Evolutionary conservation across 1,140 invertebrate genomes (phyloP).

Genomic region (Diuraphis noxia): DNA sequence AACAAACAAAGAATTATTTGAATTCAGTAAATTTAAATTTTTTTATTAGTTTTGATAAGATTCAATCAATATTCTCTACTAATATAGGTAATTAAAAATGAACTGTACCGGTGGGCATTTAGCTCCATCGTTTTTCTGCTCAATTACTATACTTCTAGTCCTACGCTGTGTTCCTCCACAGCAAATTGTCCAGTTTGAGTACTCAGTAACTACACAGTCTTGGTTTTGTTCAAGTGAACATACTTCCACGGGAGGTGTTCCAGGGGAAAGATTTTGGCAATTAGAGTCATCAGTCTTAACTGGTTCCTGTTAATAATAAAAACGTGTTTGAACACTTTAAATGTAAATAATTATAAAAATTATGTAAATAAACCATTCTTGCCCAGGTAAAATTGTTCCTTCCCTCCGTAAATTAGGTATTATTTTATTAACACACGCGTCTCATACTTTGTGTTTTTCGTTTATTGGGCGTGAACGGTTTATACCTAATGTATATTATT

Average conservation of each 20-base stretch:
- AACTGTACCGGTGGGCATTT: slow-evolving; percentile 58
- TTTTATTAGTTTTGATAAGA: not conserved
- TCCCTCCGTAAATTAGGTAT: not conserved
- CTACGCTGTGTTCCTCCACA: slow-evolving; percentile 57
- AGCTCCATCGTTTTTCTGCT: slow-evolving; percentile 58
- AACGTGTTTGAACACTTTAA: not conserved
- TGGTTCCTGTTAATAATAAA: slow-evolving; percentile 54
- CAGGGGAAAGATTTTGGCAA: slow-evolving; percentile 57
- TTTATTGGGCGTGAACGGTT: not conserved
- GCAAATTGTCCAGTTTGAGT: slow-evolving; percentile 58
- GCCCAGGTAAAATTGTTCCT: not conserved
- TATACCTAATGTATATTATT: not conserved
- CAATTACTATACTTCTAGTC: slow-evolving; percentile 58
- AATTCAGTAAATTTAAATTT: not conserved
- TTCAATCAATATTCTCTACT: not conserved
- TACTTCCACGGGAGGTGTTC: slow-evolving; percentile 57
- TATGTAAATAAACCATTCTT: not conserved
- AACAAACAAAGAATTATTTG: not conserved
- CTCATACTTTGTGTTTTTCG: not conserved
- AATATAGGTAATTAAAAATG: not conserved
- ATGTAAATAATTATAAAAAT: not conserved
- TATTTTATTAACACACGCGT: not conserved
- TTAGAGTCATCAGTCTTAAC: slow-evolving; percentile 59
- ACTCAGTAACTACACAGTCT: slow-evolving; percentile 60
- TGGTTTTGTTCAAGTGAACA: slow-evolving; percentile 58